phyloP scores from a whole-genome alignment of 2,888 invertebrate species.

The Lasius fuliginosus region DNA sequence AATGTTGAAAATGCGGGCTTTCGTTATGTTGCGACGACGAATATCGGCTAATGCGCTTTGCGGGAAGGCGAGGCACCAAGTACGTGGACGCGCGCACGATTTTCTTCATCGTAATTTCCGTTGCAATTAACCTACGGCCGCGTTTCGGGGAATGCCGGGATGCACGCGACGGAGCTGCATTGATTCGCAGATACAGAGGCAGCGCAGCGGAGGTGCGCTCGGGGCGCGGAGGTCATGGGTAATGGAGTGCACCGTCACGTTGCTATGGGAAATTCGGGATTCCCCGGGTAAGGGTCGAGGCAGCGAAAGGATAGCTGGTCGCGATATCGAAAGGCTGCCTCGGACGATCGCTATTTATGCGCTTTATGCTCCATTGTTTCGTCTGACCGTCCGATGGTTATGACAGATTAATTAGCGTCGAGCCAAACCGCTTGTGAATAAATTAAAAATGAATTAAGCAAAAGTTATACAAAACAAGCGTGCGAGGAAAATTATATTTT shows the following conservation, averaged over 20 bases:
- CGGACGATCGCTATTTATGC: constrained; percentile 29
- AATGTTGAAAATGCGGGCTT: neutral
- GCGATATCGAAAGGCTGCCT: constrained; percentile 39
- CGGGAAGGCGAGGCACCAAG: neutral
- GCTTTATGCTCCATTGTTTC: constrained; percentile 24
- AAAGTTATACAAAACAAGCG: neutral
- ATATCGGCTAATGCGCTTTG: neutral
- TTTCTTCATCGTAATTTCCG: constrained; percentile 48
- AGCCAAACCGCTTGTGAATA: neutral
- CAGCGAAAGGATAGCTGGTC: constrained; percentile 52
- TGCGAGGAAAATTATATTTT: neutral
- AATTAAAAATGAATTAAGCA: neutral
- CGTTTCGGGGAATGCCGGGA: constrained; percentile 72
- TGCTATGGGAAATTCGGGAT: constrained; percentile 76
- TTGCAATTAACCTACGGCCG: constrained; percentile 63
- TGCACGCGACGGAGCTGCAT: constrained; percentile 77
- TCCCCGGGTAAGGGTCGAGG: constrained; percentile 69
- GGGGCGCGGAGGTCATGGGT: constrained; percentile 77
- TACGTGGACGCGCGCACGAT: constrained; percentile 30
- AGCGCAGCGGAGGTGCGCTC: constrained; percentile 62
- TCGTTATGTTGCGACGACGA: constrained; percentile 1
- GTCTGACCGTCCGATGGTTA: neutral
- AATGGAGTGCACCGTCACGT: constrained; percentile 77
- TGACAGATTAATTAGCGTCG: constrained; percentile 25
- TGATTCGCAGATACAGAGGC: constrained; percentile 75